Conservation (phyloP, 2,113 vertebrate genomes). For the Cinclus cinclus region DNA sequence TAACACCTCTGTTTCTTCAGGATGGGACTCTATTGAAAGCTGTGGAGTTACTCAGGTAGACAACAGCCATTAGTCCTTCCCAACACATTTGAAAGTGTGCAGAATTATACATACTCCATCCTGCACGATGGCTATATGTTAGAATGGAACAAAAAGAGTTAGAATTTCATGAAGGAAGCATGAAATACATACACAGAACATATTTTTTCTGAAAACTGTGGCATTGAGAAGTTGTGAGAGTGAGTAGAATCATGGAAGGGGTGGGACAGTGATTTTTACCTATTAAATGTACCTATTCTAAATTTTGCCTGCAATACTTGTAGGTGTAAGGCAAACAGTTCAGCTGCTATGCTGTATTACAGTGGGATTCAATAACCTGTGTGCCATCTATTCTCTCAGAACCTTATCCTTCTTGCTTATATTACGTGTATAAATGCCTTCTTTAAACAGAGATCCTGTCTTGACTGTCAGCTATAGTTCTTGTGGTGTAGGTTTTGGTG, state of each 20-base stretch:
- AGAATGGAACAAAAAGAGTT: not conserved
- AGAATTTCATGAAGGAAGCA: not conserved
- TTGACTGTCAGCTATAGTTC: not conserved
- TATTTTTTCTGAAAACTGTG: not conserved
- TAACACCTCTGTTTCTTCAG: not conserved
- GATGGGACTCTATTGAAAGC: rapidly evolving
- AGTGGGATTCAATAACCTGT: not conserved
- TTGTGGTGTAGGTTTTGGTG: not conserved
- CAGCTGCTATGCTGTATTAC: not conserved
- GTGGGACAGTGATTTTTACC: not conserved
- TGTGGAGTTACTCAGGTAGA: not conserved
- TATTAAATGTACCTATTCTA: not conserved
- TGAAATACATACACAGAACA: not conserved
- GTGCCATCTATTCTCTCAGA: not conserved
- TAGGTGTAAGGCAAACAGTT: not conserved
- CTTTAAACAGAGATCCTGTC: not conserved
- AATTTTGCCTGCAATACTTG: not conserved
- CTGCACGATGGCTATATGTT: rapidly evolving
- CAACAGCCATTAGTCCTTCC: not conserved
- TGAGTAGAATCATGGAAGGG: not conserved
- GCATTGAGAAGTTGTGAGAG: not conserved
- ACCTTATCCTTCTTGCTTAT: not conserved
- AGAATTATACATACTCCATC: not conserved
- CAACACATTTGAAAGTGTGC: not conserved
- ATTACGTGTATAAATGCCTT: not conserved